Evolutionary conservation across 1,140 invertebrate genomes (phyloP), one percentile per base, ranked within the genome.

Genomic region (Drosophila mauritiana): DNA sequence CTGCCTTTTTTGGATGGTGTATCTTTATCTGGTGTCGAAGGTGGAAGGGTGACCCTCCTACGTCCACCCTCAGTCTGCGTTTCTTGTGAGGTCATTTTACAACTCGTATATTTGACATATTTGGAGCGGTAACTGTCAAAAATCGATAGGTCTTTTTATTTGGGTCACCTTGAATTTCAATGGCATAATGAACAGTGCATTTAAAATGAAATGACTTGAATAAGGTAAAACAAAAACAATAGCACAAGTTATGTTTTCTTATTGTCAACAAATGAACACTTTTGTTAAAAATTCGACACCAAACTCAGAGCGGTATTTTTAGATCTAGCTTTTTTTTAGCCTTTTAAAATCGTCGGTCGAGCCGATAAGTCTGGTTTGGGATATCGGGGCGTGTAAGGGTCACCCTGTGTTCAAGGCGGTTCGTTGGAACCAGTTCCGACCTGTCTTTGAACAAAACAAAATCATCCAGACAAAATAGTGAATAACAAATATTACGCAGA

Each of bases 381-480:
- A 5, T 15, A 51, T 51, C 48, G 48, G 10, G 10, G 8, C n/a
- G 2, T 27, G 0, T 6, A 46, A 25, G 22, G 31, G 17, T 34
- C 36, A 68, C 27, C 40, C 34, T 34, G 11, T 22, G 10, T 20
- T 15, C 25, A 22, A 22, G 22, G 31, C 62, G 37, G 31, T 5
- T 37, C 48, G 15, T 40, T 59, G 36, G 37, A 79, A 83, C 48
- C 27, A 51, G 48, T 51, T 51, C 48, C 48, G 10, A 15, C n/a
- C 48, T 15, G 25, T 0, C 25, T 34, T 51, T 11, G 27, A 58
- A 58, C 36, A 63, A 73, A 49, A 62, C 27, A 77, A 45, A 56
- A 54, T 57, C 13, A 39, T 12, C 17, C 13, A 27, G 31, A 31
- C 22, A 27, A 48, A 17, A 43, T 12, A 46, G 17, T 48, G 20